Percentiles rank a stretch among this genome's conserved stretches.
Conservation (phyloP, 2,888 invertebrate species). For the Cephus spinipes region DNA sequence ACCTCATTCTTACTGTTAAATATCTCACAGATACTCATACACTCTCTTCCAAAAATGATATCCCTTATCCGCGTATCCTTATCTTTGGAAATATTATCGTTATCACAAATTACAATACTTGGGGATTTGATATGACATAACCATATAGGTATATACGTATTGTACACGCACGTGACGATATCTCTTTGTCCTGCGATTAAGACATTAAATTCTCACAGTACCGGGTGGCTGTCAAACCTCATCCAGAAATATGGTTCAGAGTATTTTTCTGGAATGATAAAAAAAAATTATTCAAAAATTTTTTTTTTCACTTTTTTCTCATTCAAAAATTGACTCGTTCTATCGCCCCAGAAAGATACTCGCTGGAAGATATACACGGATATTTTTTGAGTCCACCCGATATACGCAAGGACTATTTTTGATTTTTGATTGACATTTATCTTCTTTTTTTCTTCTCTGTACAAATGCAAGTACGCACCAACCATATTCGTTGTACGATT, state of each 20-base stretch:
- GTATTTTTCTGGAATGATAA: background rate
- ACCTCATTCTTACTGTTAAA: background rate
- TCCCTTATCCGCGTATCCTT: background rate
- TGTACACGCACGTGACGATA: background rate
- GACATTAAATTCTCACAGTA: background rate
- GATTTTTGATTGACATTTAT: background rate
- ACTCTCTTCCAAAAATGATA: background rate
- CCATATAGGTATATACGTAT: background rate
- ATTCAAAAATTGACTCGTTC: background rate
- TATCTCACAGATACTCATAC: background rate
- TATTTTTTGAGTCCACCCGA: background rate
- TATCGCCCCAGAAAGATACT: background rate
- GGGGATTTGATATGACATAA: background rate
- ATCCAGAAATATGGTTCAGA: background rate
- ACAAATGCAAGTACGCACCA: background rate
- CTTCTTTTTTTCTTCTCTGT: background rate
- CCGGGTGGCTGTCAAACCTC: background rate
- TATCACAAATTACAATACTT: slow-evolving; percentile 22
- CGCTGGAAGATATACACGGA: background rate
- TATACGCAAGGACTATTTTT: background rate
- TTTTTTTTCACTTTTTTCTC: background rate
- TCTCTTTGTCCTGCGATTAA: background rate
- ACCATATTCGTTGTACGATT: background rate
- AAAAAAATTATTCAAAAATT: background rate
- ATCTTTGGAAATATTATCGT: slow-evolving; percentile 7